These are phyloP conservation scores for Coluber constrictor DNA, from an alignment of 2,797 vertebrate genomes.

Conservation along the genomic window DNA sequence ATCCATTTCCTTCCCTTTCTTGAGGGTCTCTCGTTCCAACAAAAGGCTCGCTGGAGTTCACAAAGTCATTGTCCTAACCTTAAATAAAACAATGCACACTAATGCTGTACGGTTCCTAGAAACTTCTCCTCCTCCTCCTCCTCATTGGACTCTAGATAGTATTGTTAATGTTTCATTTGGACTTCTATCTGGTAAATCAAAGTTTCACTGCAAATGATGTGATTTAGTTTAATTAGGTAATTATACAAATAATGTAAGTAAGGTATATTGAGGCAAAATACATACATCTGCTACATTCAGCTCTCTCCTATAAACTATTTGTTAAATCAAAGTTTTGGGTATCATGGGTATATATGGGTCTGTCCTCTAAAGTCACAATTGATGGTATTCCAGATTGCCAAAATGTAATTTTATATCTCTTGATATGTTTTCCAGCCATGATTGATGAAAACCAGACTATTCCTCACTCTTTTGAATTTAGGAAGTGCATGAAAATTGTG, in stretches of 20 bases:
- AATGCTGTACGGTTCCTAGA: background rate
- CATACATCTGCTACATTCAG: background rate
- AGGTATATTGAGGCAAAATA: background rate
- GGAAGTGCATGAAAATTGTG: background rate
- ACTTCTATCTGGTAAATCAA: background rate
- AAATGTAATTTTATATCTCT: background rate
- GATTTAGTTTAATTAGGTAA: background rate
- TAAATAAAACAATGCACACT: background rate
- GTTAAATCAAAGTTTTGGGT: background rate
- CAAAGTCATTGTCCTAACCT: background rate
- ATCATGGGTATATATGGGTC: background rate
- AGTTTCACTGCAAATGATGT: background rate
- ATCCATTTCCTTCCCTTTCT: background rate
- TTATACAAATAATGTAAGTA: background rate
- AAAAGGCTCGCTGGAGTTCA: background rate
- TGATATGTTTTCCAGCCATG: background rate
- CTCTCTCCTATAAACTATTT: background rate
- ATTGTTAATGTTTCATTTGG: background rate
- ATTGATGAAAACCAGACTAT: background rate
- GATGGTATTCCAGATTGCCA: background rate
- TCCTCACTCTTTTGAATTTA: background rate
- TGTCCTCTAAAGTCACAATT: background rate
- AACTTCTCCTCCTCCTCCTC: background rate
- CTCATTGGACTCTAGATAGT: background rate
- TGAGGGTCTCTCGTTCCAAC: background rate